Percentiles rank a stretch among this genome's conserved stretches.
Conservation (phyloP, 2,888 invertebrate species). For the Drosophila recens region DNA sequence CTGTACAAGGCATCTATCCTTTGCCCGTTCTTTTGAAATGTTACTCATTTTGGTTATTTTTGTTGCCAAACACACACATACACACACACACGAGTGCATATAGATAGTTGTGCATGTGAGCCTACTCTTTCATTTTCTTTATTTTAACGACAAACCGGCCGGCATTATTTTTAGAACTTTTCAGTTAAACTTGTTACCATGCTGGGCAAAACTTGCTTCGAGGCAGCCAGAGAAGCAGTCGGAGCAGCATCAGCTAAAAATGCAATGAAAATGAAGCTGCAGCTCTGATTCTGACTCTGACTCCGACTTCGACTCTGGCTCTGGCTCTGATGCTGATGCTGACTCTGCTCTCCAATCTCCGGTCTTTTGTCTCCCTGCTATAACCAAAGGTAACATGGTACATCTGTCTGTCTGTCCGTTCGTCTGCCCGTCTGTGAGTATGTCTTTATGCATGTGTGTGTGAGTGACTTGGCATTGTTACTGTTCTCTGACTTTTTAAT, state of each 20-base stretch:
- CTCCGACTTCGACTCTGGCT: constrained; percentile 5
- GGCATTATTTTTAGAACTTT: constrained; percentile 83
- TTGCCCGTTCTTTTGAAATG: constrained; percentile 68
- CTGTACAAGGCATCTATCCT: constrained; percentile 49
- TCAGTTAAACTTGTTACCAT: constrained; percentile 83
- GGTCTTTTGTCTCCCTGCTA: constrained; percentile 59
- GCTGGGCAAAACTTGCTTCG: constrained; percentile 77
- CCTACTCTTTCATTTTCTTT: constrained; percentile 57
- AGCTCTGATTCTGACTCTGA: constrained; percentile 44
- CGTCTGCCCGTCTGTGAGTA: constrained; percentile 14
- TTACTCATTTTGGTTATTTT: constrained; percentile 75
- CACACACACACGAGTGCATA: constrained; percentile 32
- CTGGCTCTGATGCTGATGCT: constrained; percentile 7
- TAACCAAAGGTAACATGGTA: constrained; percentile 51
- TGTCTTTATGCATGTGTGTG: constrained; percentile 40
- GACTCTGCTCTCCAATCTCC: constrained; percentile 36
- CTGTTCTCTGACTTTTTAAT: constrained; percentile 75
- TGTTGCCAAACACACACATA: constrained; percentile 46
- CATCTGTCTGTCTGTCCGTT: constrained; percentile 19
- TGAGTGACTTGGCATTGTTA: constrained; percentile 71
- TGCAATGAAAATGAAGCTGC: constrained; percentile 69
- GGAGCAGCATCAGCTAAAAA: constrained; percentile 62
- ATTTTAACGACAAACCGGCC: constrained; percentile 80
- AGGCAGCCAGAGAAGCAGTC: constrained; percentile 34
- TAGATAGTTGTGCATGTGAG: constrained; percentile 52